Conservation (phyloP, 1,140 invertebrate species). For the Mizuhopecten yessoensis region DNA sequence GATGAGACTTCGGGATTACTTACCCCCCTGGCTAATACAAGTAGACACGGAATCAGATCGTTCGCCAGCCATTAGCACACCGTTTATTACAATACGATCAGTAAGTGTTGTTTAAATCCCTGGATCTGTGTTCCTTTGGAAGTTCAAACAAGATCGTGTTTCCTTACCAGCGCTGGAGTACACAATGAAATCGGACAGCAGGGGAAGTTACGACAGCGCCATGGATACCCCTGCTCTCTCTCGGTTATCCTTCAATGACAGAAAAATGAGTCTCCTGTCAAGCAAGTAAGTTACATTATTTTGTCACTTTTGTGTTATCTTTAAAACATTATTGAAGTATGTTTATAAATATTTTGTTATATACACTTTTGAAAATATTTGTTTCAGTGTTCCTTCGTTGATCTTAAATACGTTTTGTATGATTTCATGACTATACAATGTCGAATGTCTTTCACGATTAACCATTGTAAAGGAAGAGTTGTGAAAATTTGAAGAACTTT, state of each 20-base stretch:
- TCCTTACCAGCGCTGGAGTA: constrained; percentile 3
- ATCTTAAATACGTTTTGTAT: too few species aligned
- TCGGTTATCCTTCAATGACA: not conserved
- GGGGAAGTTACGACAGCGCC: not conserved
- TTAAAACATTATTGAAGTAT: too few species aligned
- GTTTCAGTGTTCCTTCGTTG: too few species aligned
- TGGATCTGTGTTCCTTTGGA: not conserved
- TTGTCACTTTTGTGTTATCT: too few species aligned
- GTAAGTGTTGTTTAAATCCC: not conserved
- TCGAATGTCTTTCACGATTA: too few species aligned
- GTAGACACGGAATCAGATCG: not conserved
- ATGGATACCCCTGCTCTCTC: not conserved
- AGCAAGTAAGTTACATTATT: not conserved
- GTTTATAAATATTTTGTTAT: too few species aligned
- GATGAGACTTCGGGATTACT: not conserved
- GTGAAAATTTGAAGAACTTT: too few species aligned
- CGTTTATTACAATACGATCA: not conserved
- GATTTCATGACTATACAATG: too few species aligned
- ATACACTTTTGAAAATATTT: too few species aligned
- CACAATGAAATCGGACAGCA: constrained; percentile 2
- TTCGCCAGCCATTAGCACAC: not conserved
- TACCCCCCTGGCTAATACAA: not conserved
- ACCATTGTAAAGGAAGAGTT: too few species aligned
- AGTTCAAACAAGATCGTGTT: not conserved
- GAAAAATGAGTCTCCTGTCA: not conserved